A percentile compares a stretch with the other conserved stretches of the same genome.
phyloP scores from a whole-genome alignment of 2,888 invertebrate species.

The Hylaea fasciaria region DNA sequence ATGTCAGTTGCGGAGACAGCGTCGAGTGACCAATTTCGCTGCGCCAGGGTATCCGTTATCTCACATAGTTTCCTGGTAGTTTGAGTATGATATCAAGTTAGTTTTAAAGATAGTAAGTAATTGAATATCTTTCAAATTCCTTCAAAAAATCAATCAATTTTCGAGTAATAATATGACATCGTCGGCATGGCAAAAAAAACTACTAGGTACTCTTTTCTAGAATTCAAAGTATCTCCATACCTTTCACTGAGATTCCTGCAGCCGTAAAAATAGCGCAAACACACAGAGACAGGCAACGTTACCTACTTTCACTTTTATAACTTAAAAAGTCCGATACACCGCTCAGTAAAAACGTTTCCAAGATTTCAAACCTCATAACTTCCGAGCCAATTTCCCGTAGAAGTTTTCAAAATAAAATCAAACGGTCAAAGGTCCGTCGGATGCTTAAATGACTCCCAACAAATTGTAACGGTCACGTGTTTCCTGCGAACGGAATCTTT shows the following conservation, averaged over 20 bases:
- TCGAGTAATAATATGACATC: too few species aligned
- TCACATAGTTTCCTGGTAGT: too few species aligned
- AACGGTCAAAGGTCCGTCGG: slow-evolving; percentile 41
- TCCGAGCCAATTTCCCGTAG: slow-evolving; percentile 27
- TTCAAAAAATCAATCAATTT: too few species aligned
- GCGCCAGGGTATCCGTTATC: neutral
- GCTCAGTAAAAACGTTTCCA: slow-evolving; percentile 11
- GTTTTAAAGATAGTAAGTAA: too few species aligned
- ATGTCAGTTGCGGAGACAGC: slow-evolving; percentile 11
- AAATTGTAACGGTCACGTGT: slow-evolving; percentile 41
- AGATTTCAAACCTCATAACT: slow-evolving; percentile 26
- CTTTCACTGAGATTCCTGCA: too few species aligned
- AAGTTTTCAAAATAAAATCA: slow-evolving; percentile 41
- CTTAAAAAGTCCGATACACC: neutral
- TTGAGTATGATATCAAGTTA: too few species aligned
- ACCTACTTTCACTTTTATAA: neutral
- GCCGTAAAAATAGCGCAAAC: too few species aligned
- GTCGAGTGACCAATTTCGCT: slow-evolving; percentile 24
- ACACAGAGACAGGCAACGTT: too few species aligned
- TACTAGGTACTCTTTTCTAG: too few species aligned
- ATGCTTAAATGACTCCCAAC: slow-evolving; percentile 42
- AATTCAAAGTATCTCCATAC: too few species aligned
- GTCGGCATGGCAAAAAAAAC: too few species aligned
- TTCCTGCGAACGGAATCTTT: slow-evolving; percentile 26
- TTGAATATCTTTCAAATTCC: too few species aligned